Conservation (phyloP, 2,797 vertebrate species). For the Lepilemur septentrionalis region DNA sequence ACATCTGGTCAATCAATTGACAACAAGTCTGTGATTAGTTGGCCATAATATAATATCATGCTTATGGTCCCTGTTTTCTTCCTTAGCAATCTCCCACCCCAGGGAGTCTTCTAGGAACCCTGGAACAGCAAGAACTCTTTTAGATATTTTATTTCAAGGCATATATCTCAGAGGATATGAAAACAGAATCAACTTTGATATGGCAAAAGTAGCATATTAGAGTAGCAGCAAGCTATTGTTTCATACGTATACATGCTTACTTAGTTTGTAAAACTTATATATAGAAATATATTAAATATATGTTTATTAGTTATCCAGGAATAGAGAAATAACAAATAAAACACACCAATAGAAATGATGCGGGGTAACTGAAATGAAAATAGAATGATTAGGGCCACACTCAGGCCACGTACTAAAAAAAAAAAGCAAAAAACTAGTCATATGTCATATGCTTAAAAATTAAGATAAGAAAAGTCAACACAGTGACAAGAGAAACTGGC, state of each 20-base stretch:
- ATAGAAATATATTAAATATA: neutral
- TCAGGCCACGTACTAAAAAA: neutral
- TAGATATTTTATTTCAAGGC: neutral
- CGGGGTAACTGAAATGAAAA: neutral
- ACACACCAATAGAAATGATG: neutral
- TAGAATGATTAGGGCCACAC: neutral
- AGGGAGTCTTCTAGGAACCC: neutral
- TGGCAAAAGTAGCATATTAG: neutral
- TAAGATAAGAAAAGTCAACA: neutral
- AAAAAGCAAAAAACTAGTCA: neutral
- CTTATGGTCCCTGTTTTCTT: neutral
- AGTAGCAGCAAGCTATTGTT: neutral
- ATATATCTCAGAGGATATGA: neutral
- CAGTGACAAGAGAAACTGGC: neutral
- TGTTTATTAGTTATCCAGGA: neutral
- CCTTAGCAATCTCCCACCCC: neutral
- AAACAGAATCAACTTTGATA: neutral
- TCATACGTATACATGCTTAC: neutral
- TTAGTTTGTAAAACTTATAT: neutral
- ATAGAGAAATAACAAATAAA: slow-evolving; percentile 20
- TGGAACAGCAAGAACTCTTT: neutral
- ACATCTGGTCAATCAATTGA: neutral
- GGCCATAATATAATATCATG: neutral
- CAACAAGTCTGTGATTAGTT: neutral
- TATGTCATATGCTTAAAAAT: slow-evolving; percentile 13